Conservation (phyloP, 2,797 vertebrate species). For the Anisognathus igniventris region DNA sequence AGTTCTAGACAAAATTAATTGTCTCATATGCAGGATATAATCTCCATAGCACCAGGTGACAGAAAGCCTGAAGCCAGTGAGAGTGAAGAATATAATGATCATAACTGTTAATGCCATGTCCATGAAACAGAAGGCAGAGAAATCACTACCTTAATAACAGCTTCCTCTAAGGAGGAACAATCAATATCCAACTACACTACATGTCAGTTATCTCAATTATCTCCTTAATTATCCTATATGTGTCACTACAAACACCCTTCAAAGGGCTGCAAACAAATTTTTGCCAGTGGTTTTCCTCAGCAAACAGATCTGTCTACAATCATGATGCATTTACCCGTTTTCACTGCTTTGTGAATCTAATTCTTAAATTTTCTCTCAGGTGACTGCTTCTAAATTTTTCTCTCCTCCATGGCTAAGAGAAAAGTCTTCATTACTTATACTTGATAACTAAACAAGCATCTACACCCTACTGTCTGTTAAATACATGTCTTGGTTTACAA, state of each 20-base stretch:
- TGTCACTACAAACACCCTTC: neutral
- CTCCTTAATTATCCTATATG: neutral
- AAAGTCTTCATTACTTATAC: neutral
- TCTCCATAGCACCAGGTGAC: neutral
- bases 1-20: constrained; percentile 23
- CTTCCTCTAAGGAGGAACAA: neutral
- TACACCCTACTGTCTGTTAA: neutral
- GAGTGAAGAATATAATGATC: neutral
- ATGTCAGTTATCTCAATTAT: neutral
- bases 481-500: no score
- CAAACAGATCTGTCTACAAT: neutral
- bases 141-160: neutral
- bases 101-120: neutral
- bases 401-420: neutral
- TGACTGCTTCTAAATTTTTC: neutral
- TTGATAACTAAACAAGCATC: neutral
- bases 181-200: neutral
- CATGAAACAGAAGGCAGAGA: neutral
- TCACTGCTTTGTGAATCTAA: neutral
- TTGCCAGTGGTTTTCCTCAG: neutral
- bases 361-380: constrained; percentile 3
- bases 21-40: neutral
- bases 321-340: neutral
- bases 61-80: neutral
- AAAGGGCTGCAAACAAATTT: neutral